A percentile compares a stretch with the other conserved stretches of the same genome.
Evolutionary conservation across 2,888 invertebrate genomes (phyloP).

Genomic region (Exocentrus adspersus): DNA sequence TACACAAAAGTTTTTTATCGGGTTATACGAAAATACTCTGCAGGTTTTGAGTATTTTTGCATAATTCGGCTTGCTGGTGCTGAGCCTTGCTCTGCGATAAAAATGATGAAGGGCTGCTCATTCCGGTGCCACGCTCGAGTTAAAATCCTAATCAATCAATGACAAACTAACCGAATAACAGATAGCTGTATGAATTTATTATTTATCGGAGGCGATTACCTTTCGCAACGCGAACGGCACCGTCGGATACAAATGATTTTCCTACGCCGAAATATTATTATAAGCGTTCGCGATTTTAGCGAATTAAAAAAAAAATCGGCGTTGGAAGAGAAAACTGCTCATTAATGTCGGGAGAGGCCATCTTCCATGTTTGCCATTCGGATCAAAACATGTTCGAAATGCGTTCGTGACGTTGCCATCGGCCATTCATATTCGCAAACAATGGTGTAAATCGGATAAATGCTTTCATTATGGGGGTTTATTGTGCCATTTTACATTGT

Average conservation of each 20-base stretch:
- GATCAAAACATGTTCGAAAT: no score
- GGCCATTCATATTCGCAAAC: no score
- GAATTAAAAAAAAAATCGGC: slow-evolving; percentile 5
- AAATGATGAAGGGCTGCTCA: slow-evolving; percentile 5
- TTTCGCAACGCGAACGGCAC: slow-evolving; percentile 34
- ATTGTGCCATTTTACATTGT: no score
- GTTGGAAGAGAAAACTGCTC: not conserved
- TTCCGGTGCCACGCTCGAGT: slow-evolving; percentile 20
- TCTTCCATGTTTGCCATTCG: no score
- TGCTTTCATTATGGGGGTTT: no score
- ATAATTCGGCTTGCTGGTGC: not conserved
- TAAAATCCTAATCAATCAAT: slow-evolving; percentile 38
- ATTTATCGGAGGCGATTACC: slow-evolving; percentile 39
- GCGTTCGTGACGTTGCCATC: no score
- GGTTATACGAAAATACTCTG: not conserved
- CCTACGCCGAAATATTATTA: slow-evolving; percentile 3
- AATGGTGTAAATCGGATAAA: no score
- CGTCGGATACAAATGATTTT: slow-evolving; percentile 24
- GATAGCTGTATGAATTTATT: slow-evolving; percentile 36
- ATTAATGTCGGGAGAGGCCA: not conserved
- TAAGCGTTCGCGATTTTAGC: no score
- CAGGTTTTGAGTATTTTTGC: no score
- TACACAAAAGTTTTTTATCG: not conserved
- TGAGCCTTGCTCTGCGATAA: slow-evolving; percentile 2
- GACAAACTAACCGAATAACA: slow-evolving; percentile 34